Percentiles rank a stretch among this genome's conserved stretches.
Evolutionary conservation across 2,797 vertebrate genomes (phyloP).

Genomic region (Macrochelys suwanniensis): DNA sequence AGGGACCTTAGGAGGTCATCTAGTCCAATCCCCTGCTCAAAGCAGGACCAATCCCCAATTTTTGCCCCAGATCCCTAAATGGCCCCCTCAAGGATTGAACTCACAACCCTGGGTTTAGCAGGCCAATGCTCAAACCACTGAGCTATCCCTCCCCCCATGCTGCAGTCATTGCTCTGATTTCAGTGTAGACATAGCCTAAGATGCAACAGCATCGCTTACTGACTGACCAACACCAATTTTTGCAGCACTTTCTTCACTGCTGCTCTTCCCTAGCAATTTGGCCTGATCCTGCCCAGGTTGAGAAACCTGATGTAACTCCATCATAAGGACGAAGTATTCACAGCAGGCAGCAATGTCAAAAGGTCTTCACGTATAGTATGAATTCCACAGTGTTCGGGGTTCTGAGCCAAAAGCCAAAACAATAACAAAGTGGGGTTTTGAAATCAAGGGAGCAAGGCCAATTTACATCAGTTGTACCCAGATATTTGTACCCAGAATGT

Average conservation of each 20-base stretch:
- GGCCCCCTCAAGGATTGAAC: too few species aligned
- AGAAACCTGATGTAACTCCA: not conserved
- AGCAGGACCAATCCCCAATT: too few species aligned
- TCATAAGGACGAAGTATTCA: not conserved
- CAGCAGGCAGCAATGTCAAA: not conserved
- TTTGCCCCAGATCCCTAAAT: too few species aligned
- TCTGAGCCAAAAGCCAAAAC: not conserved
- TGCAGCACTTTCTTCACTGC: not conserved
- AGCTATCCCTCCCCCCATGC: not conserved
- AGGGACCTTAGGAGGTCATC: too few species aligned
- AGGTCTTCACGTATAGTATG: fast-evolving
- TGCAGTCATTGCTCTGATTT: not conserved
- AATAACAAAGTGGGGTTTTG: not conserved
- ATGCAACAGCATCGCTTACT: not conserved
- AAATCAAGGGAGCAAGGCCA: not conserved
- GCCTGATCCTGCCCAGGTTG: not conserved
- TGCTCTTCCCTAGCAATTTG: fast-evolving
- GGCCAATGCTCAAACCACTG: too few species aligned
- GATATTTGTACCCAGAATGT: not conserved
- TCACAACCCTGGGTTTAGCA: too few species aligned
- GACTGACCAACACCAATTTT: fast-evolving
- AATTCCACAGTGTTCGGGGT: fast-evolving
- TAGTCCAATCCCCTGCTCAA: too few species aligned
- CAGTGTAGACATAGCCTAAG: not conserved
- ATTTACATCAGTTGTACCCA: not conserved